Evolutionary conservation across 2,797 vertebrate genomes (phyloP), one percentile per base, ranked within the genome.

Genomic region (Sebastiscus albofasciatus): DNA sequence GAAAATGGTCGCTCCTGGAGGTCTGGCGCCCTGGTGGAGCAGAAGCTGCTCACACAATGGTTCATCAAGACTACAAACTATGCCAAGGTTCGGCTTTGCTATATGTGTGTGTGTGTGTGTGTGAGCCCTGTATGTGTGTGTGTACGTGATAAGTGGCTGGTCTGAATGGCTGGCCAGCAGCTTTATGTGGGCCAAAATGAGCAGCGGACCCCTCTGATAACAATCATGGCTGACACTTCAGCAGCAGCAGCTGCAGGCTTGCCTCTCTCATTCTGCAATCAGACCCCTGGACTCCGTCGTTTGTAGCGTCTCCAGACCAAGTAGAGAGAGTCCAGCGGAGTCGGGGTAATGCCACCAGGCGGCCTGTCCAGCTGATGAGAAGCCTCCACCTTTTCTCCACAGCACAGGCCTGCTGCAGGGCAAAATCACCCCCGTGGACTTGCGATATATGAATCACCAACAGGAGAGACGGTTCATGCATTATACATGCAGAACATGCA

Each of bases 51-150:
- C 90, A 97, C 89, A 79, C 99, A 99, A 81, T 99, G 99, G 99
- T 99, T 99, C 90, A 97, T 99, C 88, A 99, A 96, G 93, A 99
- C 98, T 5, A 99, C 98, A 61, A 96, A 96, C 52, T 99, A 98
- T 75, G 98, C 97, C 81, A 99, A 99, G 97, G 95, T 96, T 84
- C 8, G 8, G 8, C 33, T 59, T 27, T 61, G 10, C 7, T 70
- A 76, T 24, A 11, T 22, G 11, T 24, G 55, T 26, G 22, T 24
- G n/a, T 39, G 26, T 76, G 71, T 58, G 55, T 26, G 55, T 26
- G 24, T 26, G 55, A 58, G 24, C 18, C 8, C 0, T 7, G 18
- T 24, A 22, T 46, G 29, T 60, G n/a, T 79, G 27, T 59, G n/a
- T 72, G 72, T 61, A 24, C 3, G 33, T 46, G 46, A 77, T 20